Evolutionary conservation across 2,113 vertebrate species (phyloP).

Genomic region (Syngnathus floridae): DNA sequence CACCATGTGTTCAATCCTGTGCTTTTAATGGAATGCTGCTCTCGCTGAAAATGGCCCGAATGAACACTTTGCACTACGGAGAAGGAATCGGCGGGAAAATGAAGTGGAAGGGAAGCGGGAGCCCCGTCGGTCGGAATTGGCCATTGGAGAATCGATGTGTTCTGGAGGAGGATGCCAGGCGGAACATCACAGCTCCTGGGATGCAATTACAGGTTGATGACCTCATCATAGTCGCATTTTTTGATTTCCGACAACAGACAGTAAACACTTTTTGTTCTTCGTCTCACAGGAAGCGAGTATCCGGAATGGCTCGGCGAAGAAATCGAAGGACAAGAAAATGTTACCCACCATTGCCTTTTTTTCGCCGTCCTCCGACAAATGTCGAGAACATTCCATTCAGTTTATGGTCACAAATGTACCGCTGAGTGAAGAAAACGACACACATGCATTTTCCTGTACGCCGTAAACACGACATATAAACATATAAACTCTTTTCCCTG

Average conservation of each 20-base stretch:
- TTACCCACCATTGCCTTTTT: not conserved
- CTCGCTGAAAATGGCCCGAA: constrained; percentile 33
- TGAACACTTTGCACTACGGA: constrained; percentile 44
- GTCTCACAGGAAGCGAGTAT: not conserved
- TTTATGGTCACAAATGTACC: not conserved
- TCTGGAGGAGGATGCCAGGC: constrained; percentile 8
- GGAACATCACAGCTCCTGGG: constrained; percentile 9
- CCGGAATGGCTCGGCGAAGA: not conserved
- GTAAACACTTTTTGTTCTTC: not conserved
- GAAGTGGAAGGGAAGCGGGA: constrained; percentile 41
- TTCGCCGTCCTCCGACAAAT: not conserved
- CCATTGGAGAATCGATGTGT: constrained; percentile 32
- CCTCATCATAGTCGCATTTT: not conserved
- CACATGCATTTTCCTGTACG: not conserved
- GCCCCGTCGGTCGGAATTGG: constrained; percentile 27
- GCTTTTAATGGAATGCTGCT: constrained; percentile 47
- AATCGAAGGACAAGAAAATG: not conserved
- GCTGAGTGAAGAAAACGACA: not conserved
- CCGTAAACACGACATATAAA: not conserved
- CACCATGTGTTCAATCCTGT: constrained; percentile 51
- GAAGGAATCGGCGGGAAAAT: constrained; percentile 47
- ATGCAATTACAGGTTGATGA: constrained; percentile 13
- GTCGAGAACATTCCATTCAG: not conserved
- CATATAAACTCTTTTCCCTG: no score
- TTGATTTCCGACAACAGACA: not conserved